Conservation (phyloP, 2,888 invertebrate genomes). For the Caenorhabditis uteleia region DNA sequence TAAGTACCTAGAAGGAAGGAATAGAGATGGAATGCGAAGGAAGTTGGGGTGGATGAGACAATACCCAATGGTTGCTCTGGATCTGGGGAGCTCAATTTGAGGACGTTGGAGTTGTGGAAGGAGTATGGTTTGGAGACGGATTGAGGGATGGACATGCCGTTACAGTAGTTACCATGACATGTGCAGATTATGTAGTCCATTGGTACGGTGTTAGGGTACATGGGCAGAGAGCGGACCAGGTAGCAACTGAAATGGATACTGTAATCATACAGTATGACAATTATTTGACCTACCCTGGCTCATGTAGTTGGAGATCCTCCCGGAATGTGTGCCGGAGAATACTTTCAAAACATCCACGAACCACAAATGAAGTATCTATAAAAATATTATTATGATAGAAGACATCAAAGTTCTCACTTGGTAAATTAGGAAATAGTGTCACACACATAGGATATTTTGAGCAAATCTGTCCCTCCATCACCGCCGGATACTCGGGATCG, state of each 20-base stretch:
- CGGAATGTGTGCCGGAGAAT: slow-evolving; percentile 40
- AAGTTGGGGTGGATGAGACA: background rate
- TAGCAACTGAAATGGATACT: slow-evolving; percentile 34
- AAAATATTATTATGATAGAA: background rate
- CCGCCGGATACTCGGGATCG: slow-evolving; percentile 23
- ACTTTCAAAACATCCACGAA: slow-evolving; percentile 48
- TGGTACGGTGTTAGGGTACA: slow-evolving; percentile 37
- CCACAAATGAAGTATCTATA: slow-evolving; percentile 42
- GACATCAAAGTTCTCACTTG: slow-evolving; percentile 12
- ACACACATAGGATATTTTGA: slow-evolving; percentile 44
- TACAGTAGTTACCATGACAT: slow-evolving; percentile 50
- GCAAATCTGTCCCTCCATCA: slow-evolving; percentile 44
- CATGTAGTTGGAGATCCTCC: slow-evolving; percentile 29
- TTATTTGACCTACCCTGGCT: slow-evolving; percentile 20
- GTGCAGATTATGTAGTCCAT: slow-evolving; percentile 52
- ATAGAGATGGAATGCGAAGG: too few relatives aligned
- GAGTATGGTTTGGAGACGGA: slow-evolving; percentile 20
- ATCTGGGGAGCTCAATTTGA: slow-evolving; percentile 2
- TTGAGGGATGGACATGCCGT: slow-evolving; percentile 23
- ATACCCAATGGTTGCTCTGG: background rate
- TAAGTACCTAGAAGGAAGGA: too few relatives aligned
- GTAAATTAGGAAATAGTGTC: slow-evolving; percentile 45
- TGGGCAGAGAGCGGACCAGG: slow-evolving; percentile 44
- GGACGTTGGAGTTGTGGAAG: slow-evolving; percentile 14
- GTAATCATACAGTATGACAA: background rate